These are phyloP conservation scores for Dendroctonus ponderosae DNA, from an alignment of 1,140 invertebrate genomes.

Conservation along the genomic window DNA sequence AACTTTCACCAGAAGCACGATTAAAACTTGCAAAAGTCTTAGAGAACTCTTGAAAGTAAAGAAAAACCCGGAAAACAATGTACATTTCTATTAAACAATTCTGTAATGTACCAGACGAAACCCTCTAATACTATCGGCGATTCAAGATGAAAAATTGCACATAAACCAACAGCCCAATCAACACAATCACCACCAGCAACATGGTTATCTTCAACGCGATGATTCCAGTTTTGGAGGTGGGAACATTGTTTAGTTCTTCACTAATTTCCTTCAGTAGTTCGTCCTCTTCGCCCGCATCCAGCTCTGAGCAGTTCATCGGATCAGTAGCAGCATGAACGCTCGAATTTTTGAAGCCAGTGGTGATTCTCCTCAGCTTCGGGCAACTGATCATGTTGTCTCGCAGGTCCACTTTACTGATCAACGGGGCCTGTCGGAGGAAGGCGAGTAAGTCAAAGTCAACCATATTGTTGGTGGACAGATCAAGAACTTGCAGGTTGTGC, in stretches of 20 bases:
- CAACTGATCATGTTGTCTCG: slow-evolving; percentile 14
- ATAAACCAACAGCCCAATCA: slow-evolving; percentile 27
- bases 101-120: background rate
- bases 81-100: background rate
- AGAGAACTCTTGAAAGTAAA: too few relatives aligned
- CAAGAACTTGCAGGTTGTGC: slow-evolving; percentile 40
- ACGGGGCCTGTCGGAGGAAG: slow-evolving; percentile 38
- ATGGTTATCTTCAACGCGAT: slow-evolving; percentile 17
- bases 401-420: slow-evolving; percentile 37
- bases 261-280: slow-evolving; percentile 1
- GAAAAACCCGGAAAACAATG: too few relatives aligned
- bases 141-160: slow-evolving; percentile 28
- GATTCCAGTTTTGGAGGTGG: background rate
- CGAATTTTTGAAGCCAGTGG: slow-evolving; percentile 4
- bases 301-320: background rate
- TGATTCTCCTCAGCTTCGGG: background rate
- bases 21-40: too few relatives aligned
- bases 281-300: background rate
- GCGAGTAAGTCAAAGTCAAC: slow-evolving; percentile 41
- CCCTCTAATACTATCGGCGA: background rate
- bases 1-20: too few relatives aligned
- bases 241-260: background rate
- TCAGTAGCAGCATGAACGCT: slow-evolving; percentile 3
- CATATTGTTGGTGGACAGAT: slow-evolving; percentile 44
- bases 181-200: slow-evolving; percentile 11